A percentile compares a stretch with the other conserved stretches of the same genome.
Evolutionary conservation across 2,797 vertebrate species (phyloP).

Genomic region (Macroramphosus scolopax): DNA sequence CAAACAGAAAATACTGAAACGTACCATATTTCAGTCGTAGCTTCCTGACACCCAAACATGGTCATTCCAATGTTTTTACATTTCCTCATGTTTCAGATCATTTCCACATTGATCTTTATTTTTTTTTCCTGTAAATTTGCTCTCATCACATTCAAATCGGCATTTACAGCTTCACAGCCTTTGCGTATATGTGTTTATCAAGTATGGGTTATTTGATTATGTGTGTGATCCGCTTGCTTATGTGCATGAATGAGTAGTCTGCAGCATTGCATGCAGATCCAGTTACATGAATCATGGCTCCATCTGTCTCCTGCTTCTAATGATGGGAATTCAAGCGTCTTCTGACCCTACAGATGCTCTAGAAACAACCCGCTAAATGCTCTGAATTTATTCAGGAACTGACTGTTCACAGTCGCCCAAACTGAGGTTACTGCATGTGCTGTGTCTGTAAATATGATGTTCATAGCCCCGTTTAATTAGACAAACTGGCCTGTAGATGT

Average conservation of each 20-base stretch:
- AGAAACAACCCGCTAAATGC: conserved; percentile 38
- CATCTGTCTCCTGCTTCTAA: conserved; percentile 65
- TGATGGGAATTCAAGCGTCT: conserved; percentile 57
- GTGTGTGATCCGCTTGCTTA: conserved; percentile 55
- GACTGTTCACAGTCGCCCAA: too few relatives aligned
- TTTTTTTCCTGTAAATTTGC: background rate
- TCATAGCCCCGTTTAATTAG: conserved; percentile 12
- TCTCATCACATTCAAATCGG: conserved; percentile 21
- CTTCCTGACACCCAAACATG: too few relatives aligned
- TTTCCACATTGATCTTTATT: background rate
- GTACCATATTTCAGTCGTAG: too few relatives aligned
- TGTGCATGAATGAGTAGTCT: conserved; percentile 64
- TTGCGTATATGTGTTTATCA: conserved; percentile 28
- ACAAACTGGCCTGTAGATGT: conserved; percentile 24
- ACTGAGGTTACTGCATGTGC: conserved; percentile 15
- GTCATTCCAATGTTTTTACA: too few relatives aligned
- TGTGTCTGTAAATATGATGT: conserved; percentile 10
- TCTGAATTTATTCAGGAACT: conserved; percentile 22
- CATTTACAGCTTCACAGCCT: conserved; percentile 25
- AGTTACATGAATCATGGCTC: conserved; percentile 52
- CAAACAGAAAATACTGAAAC: conserved; percentile 5
- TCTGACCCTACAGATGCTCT: conserved; percentile 58
- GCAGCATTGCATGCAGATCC: conserved; percentile 57
- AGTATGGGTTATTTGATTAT: conserved; percentile 23
- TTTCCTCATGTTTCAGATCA: too few relatives aligned